Evolutionary conservation across 2,113 vertebrate genomes (phyloP), one percentile per base, ranked within the genome.

Genomic region (Erpornis zantholeuca): DNA sequence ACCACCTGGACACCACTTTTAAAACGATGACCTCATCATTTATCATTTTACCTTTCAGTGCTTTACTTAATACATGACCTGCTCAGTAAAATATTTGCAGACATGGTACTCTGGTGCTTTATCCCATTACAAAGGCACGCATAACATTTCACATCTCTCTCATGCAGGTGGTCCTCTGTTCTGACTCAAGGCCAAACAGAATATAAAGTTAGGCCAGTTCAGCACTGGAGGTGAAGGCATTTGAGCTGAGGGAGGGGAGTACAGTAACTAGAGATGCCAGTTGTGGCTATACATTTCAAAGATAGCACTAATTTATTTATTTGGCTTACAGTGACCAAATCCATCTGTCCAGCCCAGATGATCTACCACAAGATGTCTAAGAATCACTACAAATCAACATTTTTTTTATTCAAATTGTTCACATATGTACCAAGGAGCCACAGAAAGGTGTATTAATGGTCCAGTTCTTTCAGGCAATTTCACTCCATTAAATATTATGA

Each of bases 11-110:
- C 90, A 89, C 71, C 86, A 82, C 78, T 50, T 95, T 91, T 78
- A 45, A 95, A 96, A 82, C 12, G 47, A 96, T 97, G 97, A 97
- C 95, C 63, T 97, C 97, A 97, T 88, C 96, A 97, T 97, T 97
- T 97, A 97, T 97, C 97, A 96, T 97, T 95, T 97, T 96, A 96
- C 97, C 96, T 97, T 96, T 97, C 94, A 96, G 88, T 95, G 91
- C 95, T 97, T 95, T 93, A 85, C 92, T 96, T 95, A 96, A 97
- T 97, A 96, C 96, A 97, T 97, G 97, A 97, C 91, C 95, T 97
- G 95, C 86, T 97, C 96, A 73, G 97, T 95, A 95, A 97, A 97
- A 96, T 97, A 97, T 97, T 95, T 96, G 97, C 97, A 96, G 96
- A 88, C 88, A 94, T 86, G 95, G 91, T 96, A 68, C 96, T 96